Conservation (phyloP, 2,888 invertebrate genomes). For the Drosophila nr. fundita region DNA sequence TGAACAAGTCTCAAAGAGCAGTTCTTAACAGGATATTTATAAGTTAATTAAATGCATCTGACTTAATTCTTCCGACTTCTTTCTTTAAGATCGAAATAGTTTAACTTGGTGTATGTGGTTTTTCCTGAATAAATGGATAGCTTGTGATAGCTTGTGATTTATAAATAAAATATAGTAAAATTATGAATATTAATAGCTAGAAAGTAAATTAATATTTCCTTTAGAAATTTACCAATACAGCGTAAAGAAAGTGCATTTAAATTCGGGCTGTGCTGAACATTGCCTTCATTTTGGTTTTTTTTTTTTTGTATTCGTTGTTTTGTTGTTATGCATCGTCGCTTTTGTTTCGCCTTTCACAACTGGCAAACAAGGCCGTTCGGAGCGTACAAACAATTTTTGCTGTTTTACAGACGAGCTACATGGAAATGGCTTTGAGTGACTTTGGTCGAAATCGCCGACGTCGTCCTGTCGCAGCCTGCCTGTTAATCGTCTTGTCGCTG, state of each 20-base stretch:
- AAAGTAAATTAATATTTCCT: not conserved
- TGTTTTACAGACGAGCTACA: conserved; percentile 62
- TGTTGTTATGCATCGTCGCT: conserved; percentile 64
- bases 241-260: conserved; percentile 4
- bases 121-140: not conserved
- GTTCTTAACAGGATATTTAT: not conserved
- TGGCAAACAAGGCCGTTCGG: conserved; percentile 65
- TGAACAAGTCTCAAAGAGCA: accelerated
- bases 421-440: conserved; percentile 82
- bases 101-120: not conserved
- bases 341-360: conserved; percentile 72
- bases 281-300: conserved; percentile 9
- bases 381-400: conserved; percentile 51
- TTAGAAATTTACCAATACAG: not conserved
- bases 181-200: no score
- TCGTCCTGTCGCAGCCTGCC: conserved; percentile 63
- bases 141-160: no score
- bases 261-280: not conserved
- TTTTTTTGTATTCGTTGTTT: conserved; percentile 30
- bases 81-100: not conserved
- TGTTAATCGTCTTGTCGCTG: conserved; percentile 80
- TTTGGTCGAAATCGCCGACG: conserved; percentile 56
- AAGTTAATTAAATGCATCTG: not conserved
- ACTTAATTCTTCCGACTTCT: not conserved
- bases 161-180: no score